Base-by-base conservation (phyloP, 2,888 invertebrate genomes). In the Herminia tarsipennalis region DNA sequence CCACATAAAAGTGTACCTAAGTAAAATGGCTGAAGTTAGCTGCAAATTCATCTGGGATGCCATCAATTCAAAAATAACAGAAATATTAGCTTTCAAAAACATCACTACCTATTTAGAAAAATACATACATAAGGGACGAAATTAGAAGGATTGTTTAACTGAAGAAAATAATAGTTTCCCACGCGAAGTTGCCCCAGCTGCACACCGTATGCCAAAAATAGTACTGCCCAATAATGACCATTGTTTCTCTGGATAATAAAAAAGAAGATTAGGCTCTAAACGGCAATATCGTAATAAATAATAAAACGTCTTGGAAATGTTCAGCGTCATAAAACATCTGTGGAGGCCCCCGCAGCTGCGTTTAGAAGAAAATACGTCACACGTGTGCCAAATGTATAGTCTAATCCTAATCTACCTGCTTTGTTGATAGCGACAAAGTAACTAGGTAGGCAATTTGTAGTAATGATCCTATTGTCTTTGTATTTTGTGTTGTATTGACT, bases 321-420 rank as follows among this genome's bases (percentile, higher is more conserved):
- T 88, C 87, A 80, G 81, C 75, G 78, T 78, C 89, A 86, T 91
- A 91, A 91, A 91, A 89, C 91, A 91, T 89, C 90, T 90, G 90
- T 79, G 73, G 70, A 81, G 85, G 82, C 83, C 83, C 83, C 65
- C 77, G 77, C 90, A 90, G 90, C 89, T 90, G 90, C 79, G 84
- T 58, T 82, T 68, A 72, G 74, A 76, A 79, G 86, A 83, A 88
- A 88, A 86, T 85, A 88, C 89, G 89, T 88, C 88, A 88, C 88
- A 87, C 84, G 86, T 82, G 87, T 71, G 79, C 78, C 66, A 41
- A 42, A 86, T 84, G 72, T 66, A 81, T 88, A 89, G 89, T 52
- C 70, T 51, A 50, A 63, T 50, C 37, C 41, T 33, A 38, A 43
- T 47, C 59, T 86, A 85, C 81, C 83, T 85, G 83, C 67, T 56